Evolutionary conservation across 35 echinoderm and acorn worm species (phyloP).

Genomic region (Heliocidaris tuberculata): DNA sequence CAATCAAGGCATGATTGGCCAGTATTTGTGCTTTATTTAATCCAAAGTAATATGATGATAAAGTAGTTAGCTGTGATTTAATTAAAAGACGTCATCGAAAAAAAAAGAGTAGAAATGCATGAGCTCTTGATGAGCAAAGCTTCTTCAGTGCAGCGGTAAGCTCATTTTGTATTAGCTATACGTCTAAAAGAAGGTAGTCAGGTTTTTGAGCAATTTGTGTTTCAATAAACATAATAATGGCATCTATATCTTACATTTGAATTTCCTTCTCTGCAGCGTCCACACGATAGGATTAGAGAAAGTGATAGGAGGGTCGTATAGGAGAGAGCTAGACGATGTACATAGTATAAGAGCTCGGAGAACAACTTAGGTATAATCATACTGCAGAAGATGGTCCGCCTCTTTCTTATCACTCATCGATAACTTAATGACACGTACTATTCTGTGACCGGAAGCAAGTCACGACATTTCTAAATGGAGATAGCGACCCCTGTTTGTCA

Average conservation of each 20-base stretch:
- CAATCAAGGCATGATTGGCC: neutral
- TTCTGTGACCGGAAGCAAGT: neutral
- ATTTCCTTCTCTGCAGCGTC: neutral
- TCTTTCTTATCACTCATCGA: neutral
- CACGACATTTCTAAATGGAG: neutral
- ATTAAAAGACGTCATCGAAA: no score
- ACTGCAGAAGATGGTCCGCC: neutral
- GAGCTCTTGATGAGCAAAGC: no score
- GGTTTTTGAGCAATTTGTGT: no score
- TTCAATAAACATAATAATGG: no score
- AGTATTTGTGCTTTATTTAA: neutral
- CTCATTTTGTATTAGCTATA: no score
- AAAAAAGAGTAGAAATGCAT: no score
- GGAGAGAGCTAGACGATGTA: neutral
- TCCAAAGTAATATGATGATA: neutral
- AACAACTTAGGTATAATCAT: neutral
- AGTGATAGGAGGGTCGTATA: neutral
- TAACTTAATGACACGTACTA: neutral
- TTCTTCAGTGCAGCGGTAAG: no score
- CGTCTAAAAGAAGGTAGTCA: no score
- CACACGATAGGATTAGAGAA: neutral
- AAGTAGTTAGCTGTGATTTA: no score
- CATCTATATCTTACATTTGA: neutral
- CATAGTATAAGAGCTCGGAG: neutral
- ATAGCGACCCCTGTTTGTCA: neutral